Percentiles rank a stretch among this genome's conserved stretches.
phyloP scores from a whole-genome alignment of 2,797 vertebrate genomes.

The Knipowitschia caucasica region DNA sequence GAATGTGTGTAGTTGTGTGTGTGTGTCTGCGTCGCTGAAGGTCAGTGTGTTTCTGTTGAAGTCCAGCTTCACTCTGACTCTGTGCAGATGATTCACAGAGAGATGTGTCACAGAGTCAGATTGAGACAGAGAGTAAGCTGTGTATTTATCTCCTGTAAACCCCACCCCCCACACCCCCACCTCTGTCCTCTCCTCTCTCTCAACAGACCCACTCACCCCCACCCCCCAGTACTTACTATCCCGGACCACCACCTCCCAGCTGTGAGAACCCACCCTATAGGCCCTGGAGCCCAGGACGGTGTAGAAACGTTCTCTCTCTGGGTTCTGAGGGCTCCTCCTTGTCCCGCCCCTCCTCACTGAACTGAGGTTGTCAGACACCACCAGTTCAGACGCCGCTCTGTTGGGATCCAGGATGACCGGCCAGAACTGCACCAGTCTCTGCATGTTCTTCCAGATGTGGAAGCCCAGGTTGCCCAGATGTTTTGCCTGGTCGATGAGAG shows the following conservation, averaged over 20 bases:
- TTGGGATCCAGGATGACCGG: slow-evolving; percentile 48
- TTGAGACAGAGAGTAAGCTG: not conserved
- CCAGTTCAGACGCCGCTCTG: not conserved
- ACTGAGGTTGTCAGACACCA: slow-evolving; percentile 38
- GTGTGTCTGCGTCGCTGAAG: slow-evolving; percentile 14
- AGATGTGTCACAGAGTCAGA: not conserved
- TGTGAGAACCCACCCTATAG: slow-evolving; percentile 23
- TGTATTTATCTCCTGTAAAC: not conserved
- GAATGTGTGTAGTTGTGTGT: slow-evolving; percentile 36
- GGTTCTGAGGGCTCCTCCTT: slow-evolving; percentile 22
- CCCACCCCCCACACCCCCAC: not conserved
- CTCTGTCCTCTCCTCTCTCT: not conserved
- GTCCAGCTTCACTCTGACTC: slow-evolving; percentile 38
- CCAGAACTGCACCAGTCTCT: slow-evolving; percentile 24
- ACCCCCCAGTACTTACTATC: slow-evolving; percentile 17
- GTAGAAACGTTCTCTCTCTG: slow-evolving; percentile 16
- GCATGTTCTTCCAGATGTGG: slow-evolving; percentile 44
- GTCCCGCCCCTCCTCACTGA: not conserved
- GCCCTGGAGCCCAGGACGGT: slow-evolving; percentile 18
- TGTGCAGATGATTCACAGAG: slow-evolving; percentile 9
- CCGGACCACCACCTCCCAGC: slow-evolving; percentile 39
- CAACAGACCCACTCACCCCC: not conserved
- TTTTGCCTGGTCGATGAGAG: slow-evolving; percentile 20
- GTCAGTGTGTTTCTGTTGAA: slow-evolving; percentile 24
- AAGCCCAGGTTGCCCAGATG: slow-evolving; percentile 44